Evolutionary conservation across 2,888 invertebrate genomes (phyloP).

Genomic region (Teleiodes luculella): DNA sequence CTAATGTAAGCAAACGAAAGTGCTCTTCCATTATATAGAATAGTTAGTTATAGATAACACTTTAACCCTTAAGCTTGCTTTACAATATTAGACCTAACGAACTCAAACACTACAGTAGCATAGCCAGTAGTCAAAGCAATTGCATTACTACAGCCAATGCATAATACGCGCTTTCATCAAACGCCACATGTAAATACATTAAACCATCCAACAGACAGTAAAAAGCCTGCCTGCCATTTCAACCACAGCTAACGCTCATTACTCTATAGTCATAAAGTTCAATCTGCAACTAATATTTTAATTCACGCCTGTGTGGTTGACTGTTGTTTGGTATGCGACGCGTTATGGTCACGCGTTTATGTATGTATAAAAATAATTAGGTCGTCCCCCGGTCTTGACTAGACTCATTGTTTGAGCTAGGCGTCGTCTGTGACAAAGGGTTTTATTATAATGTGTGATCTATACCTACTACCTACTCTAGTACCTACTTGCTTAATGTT

Average conservation of each 20-base stretch:
- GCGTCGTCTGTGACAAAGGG: constrained; percentile 1
- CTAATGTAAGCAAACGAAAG: too few species aligned
- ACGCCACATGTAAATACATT: background rate
- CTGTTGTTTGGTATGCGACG: background rate
- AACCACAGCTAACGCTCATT: too few species aligned
- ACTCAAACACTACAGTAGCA: too few species aligned
- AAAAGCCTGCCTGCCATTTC: background rate
- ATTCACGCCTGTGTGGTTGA: too few species aligned
- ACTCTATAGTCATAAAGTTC: too few species aligned
- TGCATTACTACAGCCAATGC: background rate
- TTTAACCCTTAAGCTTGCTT: too few species aligned
- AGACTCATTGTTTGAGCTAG: constrained; percentile 1
- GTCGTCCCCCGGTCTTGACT: constrained; percentile 2
- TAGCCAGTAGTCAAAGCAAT: background rate
- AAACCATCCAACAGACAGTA: background rate
- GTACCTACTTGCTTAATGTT: too few species aligned
- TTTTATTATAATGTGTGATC: background rate
- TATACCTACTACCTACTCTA: too few species aligned
- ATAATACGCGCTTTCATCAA: background rate
- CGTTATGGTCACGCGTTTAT: background rate
- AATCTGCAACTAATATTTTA: too few species aligned
- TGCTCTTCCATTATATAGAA: too few species aligned
- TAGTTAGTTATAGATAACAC: too few species aligned
- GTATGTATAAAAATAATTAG: constrained; percentile 1
- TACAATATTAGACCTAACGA: too few species aligned